phyloP scores from a whole-genome alignment of 2,797 vertebrate species.

The Chaunax sp. region DNA sequence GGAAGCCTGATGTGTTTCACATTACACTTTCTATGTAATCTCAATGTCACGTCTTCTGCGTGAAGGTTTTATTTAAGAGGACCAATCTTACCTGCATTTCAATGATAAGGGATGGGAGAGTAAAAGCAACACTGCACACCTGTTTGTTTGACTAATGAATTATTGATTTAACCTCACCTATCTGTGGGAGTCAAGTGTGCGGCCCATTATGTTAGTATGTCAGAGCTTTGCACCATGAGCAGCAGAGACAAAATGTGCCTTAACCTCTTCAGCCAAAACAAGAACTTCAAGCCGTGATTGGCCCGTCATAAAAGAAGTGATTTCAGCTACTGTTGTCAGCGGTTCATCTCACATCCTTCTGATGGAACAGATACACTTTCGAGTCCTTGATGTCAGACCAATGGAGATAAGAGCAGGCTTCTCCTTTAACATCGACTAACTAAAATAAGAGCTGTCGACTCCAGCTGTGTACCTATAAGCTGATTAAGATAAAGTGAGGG shows the following conservation, averaged over 20 bases:
- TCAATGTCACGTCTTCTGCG: too few species aligned
- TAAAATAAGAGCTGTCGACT: too few species aligned
- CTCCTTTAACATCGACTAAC: too few species aligned
- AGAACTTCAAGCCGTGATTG: too few species aligned
- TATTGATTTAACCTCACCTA: slow-evolving; percentile 15
- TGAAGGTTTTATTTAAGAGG: neutral
- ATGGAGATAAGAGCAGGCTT: too few species aligned
- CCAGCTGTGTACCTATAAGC: too few species aligned
- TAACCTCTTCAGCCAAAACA: neutral
- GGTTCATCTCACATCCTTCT: too few species aligned
- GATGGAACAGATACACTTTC: too few species aligned
- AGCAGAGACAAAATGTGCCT: slow-evolving; percentile 21
- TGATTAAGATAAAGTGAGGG: too few species aligned
- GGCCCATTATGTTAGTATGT: slow-evolving; percentile 11
- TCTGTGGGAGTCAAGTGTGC: neutral
- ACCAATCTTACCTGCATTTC: neutral
- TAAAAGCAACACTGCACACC: neutral
- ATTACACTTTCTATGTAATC: neutral
- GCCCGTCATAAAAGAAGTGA: too few species aligned
- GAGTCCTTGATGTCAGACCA: neutral
- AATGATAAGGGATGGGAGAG: neutral
- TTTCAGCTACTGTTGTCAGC: too few species aligned
- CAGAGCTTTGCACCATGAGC: slow-evolving; percentile 23
- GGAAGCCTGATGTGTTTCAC: neutral
- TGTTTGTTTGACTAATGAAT: slow-evolving; percentile 16